Evolutionary conservation across 2,113 vertebrate genomes (phyloP).

Genomic region (Malurus elegans): DNA sequence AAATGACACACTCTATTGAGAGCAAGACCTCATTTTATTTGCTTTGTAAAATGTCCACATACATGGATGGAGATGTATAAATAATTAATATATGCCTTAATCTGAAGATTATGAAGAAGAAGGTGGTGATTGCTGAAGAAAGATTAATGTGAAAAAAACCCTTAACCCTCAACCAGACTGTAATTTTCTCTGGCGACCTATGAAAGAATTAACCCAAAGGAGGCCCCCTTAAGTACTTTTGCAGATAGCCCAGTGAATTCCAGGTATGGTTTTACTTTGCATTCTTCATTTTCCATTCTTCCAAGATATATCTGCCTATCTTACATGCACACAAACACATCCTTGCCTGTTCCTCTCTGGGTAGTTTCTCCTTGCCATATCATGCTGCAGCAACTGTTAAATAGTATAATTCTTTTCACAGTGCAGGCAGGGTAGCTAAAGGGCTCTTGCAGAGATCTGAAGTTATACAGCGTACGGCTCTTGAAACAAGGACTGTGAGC

Average conservation of each 20-base stretch:
- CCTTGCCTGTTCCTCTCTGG: background rate
- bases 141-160: slow-evolving; percentile 24
- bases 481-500: background rate
- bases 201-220: slow-evolving; percentile 38
- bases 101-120: slow-evolving; percentile 50
- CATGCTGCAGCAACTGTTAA: background rate
- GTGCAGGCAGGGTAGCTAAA: background rate
- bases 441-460: background rate
- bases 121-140: slow-evolving; percentile 25
- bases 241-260: slow-evolving; percentile 26
- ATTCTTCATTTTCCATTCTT: slow-evolving; percentile 14
- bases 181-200: slow-evolving; percentile 18
- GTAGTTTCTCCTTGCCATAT: background rate
- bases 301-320: background rate
- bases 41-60: background rate
- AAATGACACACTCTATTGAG: background rate
- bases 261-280: background rate
- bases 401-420: background rate
- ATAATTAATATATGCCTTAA: slow-evolving; percentile 52
- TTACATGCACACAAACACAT: background rate
- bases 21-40: slow-evolving; percentile 4
- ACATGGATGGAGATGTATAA: slow-evolving; percentile 5
- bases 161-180: slow-evolving; percentile 1
- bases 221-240: slow-evolving; percentile 46
- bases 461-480: background rate